Conservation (phyloP, 2,888 invertebrate genomes). For the Pterobdella sp. region DNA sequence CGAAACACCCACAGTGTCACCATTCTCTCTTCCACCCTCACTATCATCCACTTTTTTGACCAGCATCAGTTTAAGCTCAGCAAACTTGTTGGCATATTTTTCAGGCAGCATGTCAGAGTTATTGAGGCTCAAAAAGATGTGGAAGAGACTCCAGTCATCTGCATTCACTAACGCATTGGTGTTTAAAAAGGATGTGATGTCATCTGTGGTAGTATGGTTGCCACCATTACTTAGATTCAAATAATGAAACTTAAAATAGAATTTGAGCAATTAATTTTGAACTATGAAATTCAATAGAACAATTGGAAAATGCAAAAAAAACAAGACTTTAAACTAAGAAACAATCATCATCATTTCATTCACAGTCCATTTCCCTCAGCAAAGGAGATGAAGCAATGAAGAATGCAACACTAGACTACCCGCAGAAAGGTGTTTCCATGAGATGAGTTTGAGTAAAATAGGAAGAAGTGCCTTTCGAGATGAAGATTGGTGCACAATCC, state of each 20-base stretch:
- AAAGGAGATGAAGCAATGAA: no score
- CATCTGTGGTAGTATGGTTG: no score
- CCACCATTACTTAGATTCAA: no score
- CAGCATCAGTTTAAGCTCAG: neutral
- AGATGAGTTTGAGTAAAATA: conserved; percentile 52
- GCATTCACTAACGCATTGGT: neutral
- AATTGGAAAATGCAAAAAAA: no score
- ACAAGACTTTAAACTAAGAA: no score
- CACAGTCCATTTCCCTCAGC: no score
- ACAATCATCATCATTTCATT: no score
- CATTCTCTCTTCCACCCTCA: neutral
- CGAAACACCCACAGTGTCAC: neutral
- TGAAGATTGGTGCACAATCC: conserved; percentile 55
- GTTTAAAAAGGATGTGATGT: neutral
- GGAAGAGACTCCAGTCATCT: conserved; percentile 26
- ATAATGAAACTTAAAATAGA: no score
- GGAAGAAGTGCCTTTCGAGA: conserved; percentile 57
- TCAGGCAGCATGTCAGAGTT: conserved; percentile 17
- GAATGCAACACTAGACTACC: no score
- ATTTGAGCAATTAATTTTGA: no score
- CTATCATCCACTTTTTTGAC: neutral
- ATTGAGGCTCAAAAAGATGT: conserved; percentile 22
- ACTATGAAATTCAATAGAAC: no score
- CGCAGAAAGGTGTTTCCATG: conserved; percentile 44
- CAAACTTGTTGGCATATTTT: neutral